Percentiles rank a stretch among this genome's conserved stretches.
Evolutionary conservation across 1,140 invertebrate species (phyloP).

Genomic region (Meloidogyne chitwoodi): DNA sequence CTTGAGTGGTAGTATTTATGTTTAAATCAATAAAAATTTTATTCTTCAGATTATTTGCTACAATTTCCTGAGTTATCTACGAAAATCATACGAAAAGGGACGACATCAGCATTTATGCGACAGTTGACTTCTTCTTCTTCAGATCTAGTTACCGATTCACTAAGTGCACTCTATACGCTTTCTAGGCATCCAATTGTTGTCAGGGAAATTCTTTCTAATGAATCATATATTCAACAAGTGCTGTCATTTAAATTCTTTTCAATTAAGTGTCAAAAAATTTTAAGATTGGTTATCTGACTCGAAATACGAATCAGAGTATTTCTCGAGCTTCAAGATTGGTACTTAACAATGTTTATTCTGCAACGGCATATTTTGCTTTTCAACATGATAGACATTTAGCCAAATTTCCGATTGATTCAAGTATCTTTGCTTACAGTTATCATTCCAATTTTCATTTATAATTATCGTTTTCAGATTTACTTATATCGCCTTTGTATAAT

Average conservation of each 20-base stretch:
- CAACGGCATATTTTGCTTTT: background rate
- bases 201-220: background rate
- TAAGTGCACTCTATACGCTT: slow-evolving; percentile 2
- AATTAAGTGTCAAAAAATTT: background rate
- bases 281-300: background rate
- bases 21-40: background rate
- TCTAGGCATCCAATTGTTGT: slow-evolving; percentile 5
- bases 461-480: background rate
- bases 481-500: background rate
- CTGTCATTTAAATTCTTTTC: background rate
- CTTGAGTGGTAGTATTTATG: background rate
- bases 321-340: slow-evolving; percentile 7
- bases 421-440: background rate
- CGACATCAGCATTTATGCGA: background rate
- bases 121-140: slow-evolving; percentile 9
- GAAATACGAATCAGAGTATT: slow-evolving; percentile 16
- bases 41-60: slow-evolving; percentile 1
- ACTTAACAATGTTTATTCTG: slow-evolving; percentile 5
- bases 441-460: background rate
- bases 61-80: slow-evolving; percentile 6
- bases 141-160: slow-evolving; percentile 6
- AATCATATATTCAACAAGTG: background rate
- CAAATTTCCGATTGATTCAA: background rate
- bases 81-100: background rate
- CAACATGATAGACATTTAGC: background rate